Conservation (phyloP, 2,888 invertebrate genomes). For the Drosophila buzzatii region DNA sequence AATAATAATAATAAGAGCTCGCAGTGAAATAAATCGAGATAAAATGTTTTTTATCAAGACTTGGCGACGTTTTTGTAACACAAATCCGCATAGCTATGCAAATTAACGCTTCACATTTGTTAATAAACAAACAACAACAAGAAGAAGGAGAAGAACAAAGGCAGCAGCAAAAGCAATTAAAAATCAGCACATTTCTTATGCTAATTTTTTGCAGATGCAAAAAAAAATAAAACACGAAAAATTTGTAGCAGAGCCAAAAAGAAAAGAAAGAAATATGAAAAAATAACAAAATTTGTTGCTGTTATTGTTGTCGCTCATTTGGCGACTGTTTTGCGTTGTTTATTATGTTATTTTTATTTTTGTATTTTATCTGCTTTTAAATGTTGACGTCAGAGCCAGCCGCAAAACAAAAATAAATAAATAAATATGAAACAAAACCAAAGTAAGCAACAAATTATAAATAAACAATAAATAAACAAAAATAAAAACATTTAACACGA, state of each 20-base stretch:
- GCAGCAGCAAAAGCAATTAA: slow-evolving; percentile 3
- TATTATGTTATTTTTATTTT: slow-evolving; percentile 25
- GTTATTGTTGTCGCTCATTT: slow-evolving; percentile 48
- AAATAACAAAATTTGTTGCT: slow-evolving; percentile 45
- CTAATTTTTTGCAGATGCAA: slow-evolving; percentile 72
- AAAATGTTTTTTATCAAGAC: slow-evolving; percentile 42
- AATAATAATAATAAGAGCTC: slow-evolving; percentile 5
- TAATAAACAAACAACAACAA: slow-evolving; percentile 29
- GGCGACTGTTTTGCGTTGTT: slow-evolving; percentile 51
- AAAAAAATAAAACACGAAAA: slow-evolving; percentile 47
- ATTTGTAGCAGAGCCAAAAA: slow-evolving; percentile 29
- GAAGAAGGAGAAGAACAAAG: slow-evolving; percentile 5
- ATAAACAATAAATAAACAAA: not conserved
- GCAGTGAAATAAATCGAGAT: slow-evolving; percentile 34
- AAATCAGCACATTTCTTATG: slow-evolving; percentile 80
- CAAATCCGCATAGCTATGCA: slow-evolving; percentile 79
- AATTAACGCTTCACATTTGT: slow-evolving; percentile 58
- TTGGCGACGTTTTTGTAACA: slow-evolving; percentile 55
- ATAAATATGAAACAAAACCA: slow-evolving; percentile 23
- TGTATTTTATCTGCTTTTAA: slow-evolving; percentile 7
- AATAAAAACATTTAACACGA: not conserved
- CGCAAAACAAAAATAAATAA: slow-evolving; percentile 55
- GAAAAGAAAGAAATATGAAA: slow-evolving; percentile 33
- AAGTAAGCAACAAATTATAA: slow-evolving; percentile 15
- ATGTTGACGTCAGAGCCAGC: slow-evolving; percentile 66